A percentile compares a stretch with the other conserved stretches of the same genome.
Evolutionary conservation across 2,888 invertebrate species (phyloP).

Genomic region (Sinohyriopsis cumingii): DNA sequence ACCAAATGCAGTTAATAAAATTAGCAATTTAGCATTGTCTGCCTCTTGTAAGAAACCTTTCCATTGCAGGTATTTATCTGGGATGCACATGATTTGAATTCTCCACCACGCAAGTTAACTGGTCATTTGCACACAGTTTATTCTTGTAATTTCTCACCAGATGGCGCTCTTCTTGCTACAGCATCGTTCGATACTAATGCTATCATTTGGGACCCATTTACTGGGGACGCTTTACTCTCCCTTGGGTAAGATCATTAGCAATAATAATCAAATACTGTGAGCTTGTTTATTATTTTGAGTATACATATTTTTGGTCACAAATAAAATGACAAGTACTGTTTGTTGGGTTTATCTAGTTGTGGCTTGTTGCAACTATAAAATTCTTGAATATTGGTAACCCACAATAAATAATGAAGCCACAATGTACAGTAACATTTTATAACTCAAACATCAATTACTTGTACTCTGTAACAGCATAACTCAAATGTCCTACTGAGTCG

Average conservation of each 20-base stretch:
- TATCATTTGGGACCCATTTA: constrained; percentile 74
- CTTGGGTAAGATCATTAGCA: constrained; percentile 56
- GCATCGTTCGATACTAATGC: constrained; percentile 75
- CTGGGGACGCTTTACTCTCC: constrained; percentile 61
- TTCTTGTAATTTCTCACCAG: constrained; percentile 73
- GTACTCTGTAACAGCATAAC: too few relatives aligned
- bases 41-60: not conserved
- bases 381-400: too few relatives aligned
- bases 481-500: too few relatives aligned
- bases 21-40: not conserved
- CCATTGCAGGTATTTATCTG: constrained; percentile 72
- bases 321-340: not conserved
- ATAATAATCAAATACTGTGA: not conserved
- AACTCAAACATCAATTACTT: too few relatives aligned
- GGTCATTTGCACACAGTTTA: constrained; percentile 74
- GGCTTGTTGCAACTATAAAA: too few relatives aligned
- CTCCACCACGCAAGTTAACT: constrained; percentile 61
- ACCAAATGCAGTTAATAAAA: too few relatives aligned
- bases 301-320: not conserved
- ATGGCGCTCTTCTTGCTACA: constrained; percentile 75
- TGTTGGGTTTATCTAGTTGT: too few relatives aligned
- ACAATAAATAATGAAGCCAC: too few relatives aligned
- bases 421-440: too few relatives aligned
- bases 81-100: constrained; percentile 63
- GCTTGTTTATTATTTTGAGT: not conserved